Base-by-base conservation (phyloP, 2,888 invertebrate species). In the Conomelus anceps region DNA sequence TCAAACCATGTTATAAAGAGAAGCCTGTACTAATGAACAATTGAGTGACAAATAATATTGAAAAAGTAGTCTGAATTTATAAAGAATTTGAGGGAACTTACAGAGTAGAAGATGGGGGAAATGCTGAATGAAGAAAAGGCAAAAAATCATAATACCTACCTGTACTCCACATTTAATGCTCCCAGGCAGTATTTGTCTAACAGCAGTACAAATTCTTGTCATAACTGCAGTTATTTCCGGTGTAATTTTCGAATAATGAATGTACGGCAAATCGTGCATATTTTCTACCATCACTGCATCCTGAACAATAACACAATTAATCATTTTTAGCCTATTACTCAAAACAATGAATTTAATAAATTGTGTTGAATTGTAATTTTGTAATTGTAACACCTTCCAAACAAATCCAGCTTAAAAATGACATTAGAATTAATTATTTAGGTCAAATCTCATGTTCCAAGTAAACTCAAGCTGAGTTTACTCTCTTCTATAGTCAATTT, bases 231-330 rank as follows among this genome's bases (percentile, higher is more conserved):
- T 94, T 20, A 95, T 95, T 93, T 97, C 97, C 0, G 97, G 96
- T 1, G 95, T 95, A 88, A 96, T 92, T 86, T 94, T 92, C 86
- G 93, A 93, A 0, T 94, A 93, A 92, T 94, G 94, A 0, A 96
- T 92, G 92, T 97, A 97, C 0, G 97, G 97, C 23, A 96, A 92
- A 92, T 97, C 97, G 92, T 96, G 95, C 97, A 97, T 97, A 92
- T 97, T 97, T 94, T 97, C 97, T 17, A 97, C 93, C 84, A 97
- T 92, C 23, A 97, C 93, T 1, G 95, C 96, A 93, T 97, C 96
- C 96, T 97, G 91, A 22, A 92, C 91, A 89, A 85, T 89, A 87
- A 89, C 88, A 91, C 91, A 92, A 91, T 90, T 90, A 90, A 26
- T 88, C 6, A n/a, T n/a, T n/a, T n/a, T n/a, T n/a, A n/a, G n/a